These are phyloP conservation scores for Patella depressa DNA, from an alignment of 2,888 invertebrate genomes.

Conservation along the genomic window DNA sequence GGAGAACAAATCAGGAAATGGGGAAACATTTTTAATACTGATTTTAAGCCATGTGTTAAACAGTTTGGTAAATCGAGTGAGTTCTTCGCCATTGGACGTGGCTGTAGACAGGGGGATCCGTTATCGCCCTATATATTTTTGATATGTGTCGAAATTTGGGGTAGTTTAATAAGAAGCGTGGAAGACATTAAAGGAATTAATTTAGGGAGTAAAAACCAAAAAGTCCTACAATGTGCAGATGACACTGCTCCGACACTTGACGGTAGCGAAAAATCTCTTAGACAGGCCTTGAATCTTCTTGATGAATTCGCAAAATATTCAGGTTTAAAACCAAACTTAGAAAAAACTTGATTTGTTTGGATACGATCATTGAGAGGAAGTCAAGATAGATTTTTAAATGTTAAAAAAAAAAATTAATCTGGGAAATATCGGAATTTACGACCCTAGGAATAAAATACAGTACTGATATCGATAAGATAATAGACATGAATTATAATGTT, in stretches of 20 bases:
- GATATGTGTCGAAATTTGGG: too few relatives aligned
- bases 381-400: too few relatives aligned
- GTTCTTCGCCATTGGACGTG: too few relatives aligned
- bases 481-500: not conserved
- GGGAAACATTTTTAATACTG: too few relatives aligned
- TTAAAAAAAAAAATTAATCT: too few relatives aligned
- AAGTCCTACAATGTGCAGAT: not conserved
- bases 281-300: not conserved
- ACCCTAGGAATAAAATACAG: not conserved
- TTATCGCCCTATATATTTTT: too few relatives aligned
- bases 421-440: not conserved
- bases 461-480: not conserved
- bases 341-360: not conserved
- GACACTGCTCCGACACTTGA: not conserved
- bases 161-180: too few relatives aligned
- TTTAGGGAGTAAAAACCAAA: not conserved
- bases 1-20: too few relatives aligned
- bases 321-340: not conserved
- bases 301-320: conserved; percentile 4
- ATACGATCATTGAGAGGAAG: not conserved
- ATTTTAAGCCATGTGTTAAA: too few relatives aligned
- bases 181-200: not conserved
- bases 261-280: not conserved
- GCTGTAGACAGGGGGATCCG: too few relatives aligned
- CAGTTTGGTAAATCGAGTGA: too few relatives aligned